Percentiles rank a stretch among this genome's conserved stretches.
These are phyloP conservation scores for Drosophila pallidifrons DNA, from an alignment of 1,140 invertebrate species.

Conservation along the genomic window DNA sequence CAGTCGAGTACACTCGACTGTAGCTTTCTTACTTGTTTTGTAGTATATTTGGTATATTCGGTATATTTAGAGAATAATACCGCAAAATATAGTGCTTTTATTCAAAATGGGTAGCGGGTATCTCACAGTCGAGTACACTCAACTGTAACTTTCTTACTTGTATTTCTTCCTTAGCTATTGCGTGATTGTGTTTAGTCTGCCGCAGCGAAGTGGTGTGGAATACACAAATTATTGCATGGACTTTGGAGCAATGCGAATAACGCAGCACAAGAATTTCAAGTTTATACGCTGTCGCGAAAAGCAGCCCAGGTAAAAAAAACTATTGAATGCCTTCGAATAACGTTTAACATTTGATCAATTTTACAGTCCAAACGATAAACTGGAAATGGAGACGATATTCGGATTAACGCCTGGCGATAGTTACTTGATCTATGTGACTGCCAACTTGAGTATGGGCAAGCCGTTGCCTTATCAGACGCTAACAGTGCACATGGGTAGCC, in stretches of 20 bases:
- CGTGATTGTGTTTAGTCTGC: conserved; percentile 82
- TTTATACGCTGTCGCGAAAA: conserved; percentile 73
- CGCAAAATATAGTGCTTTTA: too few species aligned
- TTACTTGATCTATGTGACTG: conserved; percentile 80
- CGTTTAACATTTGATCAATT: neutral
- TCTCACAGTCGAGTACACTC: too few species aligned
- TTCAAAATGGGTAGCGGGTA: too few species aligned
- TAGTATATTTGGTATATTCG: too few species aligned
- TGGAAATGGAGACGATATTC: conserved; percentile 77
- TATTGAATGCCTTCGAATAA: neutral
- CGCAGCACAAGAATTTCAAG: conserved; percentile 71
- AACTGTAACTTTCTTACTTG: too few species aligned
- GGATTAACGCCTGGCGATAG: conserved; percentile 74
- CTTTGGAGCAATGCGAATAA: conserved; percentile 68
- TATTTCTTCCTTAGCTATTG: conserved; percentile 68
- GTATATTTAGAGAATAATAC: too few species aligned
- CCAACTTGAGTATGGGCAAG: conserved; percentile 75
- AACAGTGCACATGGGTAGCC: conserved; percentile 69
- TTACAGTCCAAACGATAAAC: conserved; percentile 49
- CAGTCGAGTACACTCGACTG: too few species aligned
- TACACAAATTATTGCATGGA: conserved; percentile 83
- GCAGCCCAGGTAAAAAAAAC: conserved; percentile 52
- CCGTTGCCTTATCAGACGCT: conserved; percentile 78
- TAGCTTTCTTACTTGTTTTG: too few species aligned
- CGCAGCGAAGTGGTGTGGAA: conserved; percentile 74